A percentile compares a stretch with the other conserved stretches of the same genome.
Evolutionary conservation across 1,140 invertebrate genomes (phyloP).

Genomic region (Polyergus mexicanus): DNA sequence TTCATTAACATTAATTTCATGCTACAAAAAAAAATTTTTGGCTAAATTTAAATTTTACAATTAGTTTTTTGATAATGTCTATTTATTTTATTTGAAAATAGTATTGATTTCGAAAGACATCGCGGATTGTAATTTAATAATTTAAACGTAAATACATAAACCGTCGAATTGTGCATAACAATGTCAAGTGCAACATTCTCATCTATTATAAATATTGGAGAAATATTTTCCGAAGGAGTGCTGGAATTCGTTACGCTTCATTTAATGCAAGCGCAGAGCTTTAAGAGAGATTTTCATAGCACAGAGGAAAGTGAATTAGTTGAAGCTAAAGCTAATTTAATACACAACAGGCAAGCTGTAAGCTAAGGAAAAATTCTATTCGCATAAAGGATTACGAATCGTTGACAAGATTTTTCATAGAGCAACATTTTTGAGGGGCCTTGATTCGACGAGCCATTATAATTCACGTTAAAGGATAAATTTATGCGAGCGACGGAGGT

Average conservation of each 20-base stretch:
- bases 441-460: constrained; percentile 29
- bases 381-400: neutral
- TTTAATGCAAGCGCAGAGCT: constrained; percentile 52
- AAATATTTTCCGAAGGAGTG: constrained; percentile 32
- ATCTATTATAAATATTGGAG: constrained; percentile 11
- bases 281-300: constrained; percentile 29
- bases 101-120: neutral
- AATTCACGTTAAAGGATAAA: constrained; percentile 42
- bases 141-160: neutral
- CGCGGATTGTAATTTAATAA: neutral
- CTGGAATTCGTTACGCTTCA: constrained; percentile 37
- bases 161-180: neutral
- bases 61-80: neutral
- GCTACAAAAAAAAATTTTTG: neutral
- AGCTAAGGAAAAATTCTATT: constrained; percentile 40
- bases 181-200: constrained; percentile 2
- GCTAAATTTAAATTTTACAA: neutral
- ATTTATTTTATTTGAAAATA: neutral
- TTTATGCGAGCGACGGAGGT: constrained; percentile 32
- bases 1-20: neutral
- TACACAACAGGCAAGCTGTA: neutral
- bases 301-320: constrained; percentile 50
- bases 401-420: neutral
- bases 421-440: constrained; percentile 13
- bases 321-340: constrained; percentile 36